A percentile compares a stretch with the other conserved stretches of the same genome.
These are phyloP conservation scores for Rattus rattus DNA, from an alignment of 2,113 vertebrate species.

Conservation along the genomic window DNA sequence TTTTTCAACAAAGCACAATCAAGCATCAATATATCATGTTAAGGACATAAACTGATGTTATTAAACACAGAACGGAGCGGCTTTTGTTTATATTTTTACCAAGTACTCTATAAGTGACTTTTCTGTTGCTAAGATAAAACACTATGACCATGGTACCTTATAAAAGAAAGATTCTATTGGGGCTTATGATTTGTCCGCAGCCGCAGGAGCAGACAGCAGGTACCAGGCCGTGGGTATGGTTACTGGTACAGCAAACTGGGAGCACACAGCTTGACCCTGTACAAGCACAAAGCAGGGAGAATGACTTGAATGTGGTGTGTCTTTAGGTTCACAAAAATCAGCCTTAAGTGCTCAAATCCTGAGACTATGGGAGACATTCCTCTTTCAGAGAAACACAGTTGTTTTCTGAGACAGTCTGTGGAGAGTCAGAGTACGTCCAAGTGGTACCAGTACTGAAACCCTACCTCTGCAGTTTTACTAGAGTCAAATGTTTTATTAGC, in stretches of 20 bases:
- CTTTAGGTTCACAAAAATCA: neutral
- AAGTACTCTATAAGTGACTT: neutral
- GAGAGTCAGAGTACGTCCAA: neutral
- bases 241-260: neutral
- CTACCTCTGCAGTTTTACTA: neutral
- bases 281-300: neutral
- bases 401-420: neutral
- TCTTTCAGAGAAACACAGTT: neutral
- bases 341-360: too few relatives aligned
- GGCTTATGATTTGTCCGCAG: neutral
- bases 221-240: too few relatives aligned
- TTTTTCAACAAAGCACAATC: neutral
- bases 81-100: constrained; percentile 11
- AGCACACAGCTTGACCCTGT: neutral
- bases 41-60: neutral
- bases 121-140: neutral
- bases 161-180: neutral
- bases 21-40: neutral
- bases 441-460: neutral
- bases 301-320: neutral
- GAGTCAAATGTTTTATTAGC: constrained; percentile 15
- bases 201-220: neutral
- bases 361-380: neutral
- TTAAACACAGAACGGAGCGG: neutral
- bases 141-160: neutral